A percentile compares a stretch with the other conserved stretches of the same genome.
Evolutionary conservation across 2,797 vertebrate species (phyloP).

Genomic region (Channallabes apus): DNA sequence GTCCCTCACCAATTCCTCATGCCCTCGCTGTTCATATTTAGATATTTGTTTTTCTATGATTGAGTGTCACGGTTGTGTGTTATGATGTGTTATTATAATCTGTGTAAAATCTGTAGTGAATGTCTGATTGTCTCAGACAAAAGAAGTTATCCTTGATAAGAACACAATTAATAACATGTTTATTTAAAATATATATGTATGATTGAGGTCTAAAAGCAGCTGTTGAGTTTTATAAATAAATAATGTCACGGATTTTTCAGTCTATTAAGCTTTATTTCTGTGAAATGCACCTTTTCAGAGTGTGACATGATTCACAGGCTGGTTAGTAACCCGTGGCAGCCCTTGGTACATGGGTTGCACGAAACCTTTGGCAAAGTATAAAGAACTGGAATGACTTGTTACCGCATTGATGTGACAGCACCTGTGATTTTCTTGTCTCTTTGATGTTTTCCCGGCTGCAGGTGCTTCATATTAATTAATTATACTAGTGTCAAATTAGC

Average conservation of each 20-base stretch:
- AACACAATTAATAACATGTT: not conserved
- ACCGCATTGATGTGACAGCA: not conserved
- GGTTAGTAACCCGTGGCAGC: not conserved
- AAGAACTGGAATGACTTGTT: not conserved
- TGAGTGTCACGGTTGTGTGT: too few relatives aligned
- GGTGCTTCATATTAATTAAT: too few relatives aligned
- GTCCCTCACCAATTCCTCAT: conserved; percentile 45
- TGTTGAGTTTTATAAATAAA: not conserved
- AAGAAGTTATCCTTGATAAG: not conserved
- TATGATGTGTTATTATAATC: not conserved
- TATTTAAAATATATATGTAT: not conserved
- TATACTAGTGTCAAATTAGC: too few relatives aligned
- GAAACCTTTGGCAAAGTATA: not conserved
- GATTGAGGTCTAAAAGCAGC: not conserved
- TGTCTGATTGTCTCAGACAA: not conserved
- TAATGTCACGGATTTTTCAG: not conserved
- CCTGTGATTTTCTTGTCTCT: not conserved
- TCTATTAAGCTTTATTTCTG: not conserved
- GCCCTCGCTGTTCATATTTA: conserved; percentile 47
- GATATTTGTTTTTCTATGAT: not conserved
- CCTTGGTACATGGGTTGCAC: not conserved
- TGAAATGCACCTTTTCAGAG: not conserved
- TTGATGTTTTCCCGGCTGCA: too few relatives aligned
- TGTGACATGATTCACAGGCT: not conserved
- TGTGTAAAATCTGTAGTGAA: not conserved